These are phyloP conservation scores for Anisognathus igniventris DNA, from an alignment of 2,797 vertebrate species.

Conservation along the genomic window DNA sequence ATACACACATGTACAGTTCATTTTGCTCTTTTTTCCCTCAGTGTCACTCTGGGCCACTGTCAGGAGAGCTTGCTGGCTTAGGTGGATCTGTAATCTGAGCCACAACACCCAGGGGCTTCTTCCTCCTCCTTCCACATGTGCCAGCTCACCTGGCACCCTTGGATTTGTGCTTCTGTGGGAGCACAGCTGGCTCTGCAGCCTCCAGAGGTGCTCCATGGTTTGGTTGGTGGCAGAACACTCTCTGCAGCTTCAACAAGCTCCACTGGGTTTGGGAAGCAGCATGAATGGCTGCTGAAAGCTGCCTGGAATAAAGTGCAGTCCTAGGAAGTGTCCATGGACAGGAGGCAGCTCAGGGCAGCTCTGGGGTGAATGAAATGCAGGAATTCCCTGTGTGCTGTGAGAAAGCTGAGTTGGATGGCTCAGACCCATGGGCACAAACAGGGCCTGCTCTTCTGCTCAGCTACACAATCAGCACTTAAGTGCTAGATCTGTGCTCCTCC, in stretches of 20 bases:
- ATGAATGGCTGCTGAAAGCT: neutral
- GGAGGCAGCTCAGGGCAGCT: neutral
- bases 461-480: neutral
- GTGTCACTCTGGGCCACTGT: neutral
- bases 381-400: neutral
- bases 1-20: neutral
- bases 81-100: neutral
- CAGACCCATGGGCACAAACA: neutral
- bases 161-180: neutral
- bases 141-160: neutral
- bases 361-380: neutral
- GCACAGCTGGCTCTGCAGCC: neutral
- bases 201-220: neutral
- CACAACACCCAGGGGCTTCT: neutral
- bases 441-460: neutral
- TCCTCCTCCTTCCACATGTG: neutral
- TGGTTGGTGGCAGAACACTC: neutral
- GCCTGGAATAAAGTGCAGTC: neutral
- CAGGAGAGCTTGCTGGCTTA: neutral
- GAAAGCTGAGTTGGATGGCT: neutral
- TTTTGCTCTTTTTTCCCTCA: neutral
- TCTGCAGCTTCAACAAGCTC: neutral
- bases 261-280: neutral
- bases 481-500: neutral
- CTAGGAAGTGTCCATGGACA: neutral